Conservation (phyloP, 2,888 invertebrate species). For the Phaedon cochleariae region DNA sequence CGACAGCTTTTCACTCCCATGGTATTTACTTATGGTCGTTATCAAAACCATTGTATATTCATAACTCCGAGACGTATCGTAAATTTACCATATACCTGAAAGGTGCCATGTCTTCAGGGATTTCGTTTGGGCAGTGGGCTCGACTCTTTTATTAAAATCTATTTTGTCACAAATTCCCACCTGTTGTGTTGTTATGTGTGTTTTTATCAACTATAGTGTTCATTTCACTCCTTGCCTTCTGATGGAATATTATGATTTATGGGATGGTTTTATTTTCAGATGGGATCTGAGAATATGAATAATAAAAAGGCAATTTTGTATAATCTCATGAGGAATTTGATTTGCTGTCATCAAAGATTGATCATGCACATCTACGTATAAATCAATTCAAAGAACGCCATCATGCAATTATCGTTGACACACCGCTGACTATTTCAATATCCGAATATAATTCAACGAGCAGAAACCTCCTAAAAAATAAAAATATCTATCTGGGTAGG, state of each 20-base stretch:
- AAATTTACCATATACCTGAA: slow-evolving; percentile 37
- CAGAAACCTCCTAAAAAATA: too few relatives aligned
- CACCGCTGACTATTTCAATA: too few relatives aligned
- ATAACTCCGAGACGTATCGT: slow-evolving; percentile 25
- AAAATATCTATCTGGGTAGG: too few relatives aligned
- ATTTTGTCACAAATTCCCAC: slow-evolving; percentile 48
- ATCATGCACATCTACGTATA: slow-evolving; percentile 35
- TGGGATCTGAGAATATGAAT: slow-evolving; percentile 38
- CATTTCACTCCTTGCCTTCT: slow-evolving; percentile 44
- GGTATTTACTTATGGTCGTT: slow-evolving; percentile 12
- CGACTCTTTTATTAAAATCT: slow-evolving; percentile 19
- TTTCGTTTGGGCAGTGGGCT: slow-evolving; percentile 29
- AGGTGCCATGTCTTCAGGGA: slow-evolving; percentile 36
- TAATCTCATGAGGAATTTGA: not conserved
- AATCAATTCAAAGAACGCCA: too few relatives aligned
- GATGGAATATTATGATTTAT: slow-evolving; percentile 48
- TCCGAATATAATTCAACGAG: too few relatives aligned
- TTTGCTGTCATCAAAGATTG: not conserved
- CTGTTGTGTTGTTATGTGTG: slow-evolving; percentile 48
- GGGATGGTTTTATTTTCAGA: slow-evolving; percentile 25
- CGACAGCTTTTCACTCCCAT: slow-evolving; percentile 40
- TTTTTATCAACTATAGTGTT: slow-evolving; percentile 30
- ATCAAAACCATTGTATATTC: slow-evolving; percentile 18
- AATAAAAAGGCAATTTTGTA: slow-evolving; percentile 12
- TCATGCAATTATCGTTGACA: too few relatives aligned